A percentile compares a stretch with the other conserved stretches of the same genome.
Conservation (phyloP, 1,140 invertebrate genomes). For the Heliconius congener region DNA sequence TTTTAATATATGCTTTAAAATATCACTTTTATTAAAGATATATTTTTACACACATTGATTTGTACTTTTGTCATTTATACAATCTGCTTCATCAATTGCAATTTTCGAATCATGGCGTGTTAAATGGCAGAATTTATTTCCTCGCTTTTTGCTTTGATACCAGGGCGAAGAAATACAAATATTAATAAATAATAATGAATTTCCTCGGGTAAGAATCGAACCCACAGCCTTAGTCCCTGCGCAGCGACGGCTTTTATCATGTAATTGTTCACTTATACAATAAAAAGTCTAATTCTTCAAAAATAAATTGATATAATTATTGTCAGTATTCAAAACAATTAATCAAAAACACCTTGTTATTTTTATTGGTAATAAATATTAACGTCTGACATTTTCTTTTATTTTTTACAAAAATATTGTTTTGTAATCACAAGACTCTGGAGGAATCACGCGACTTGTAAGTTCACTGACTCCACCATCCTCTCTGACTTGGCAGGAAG, state of each 20-base stretch:
- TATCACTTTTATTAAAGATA: neutral
- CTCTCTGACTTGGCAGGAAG: slow-evolving; percentile 71
- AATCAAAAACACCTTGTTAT: no score
- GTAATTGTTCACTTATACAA: neutral
- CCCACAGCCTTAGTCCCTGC: no score
- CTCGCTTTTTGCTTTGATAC: no score
- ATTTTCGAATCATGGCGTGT: neutral
- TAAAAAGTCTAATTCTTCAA: neutral
- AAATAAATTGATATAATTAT: no score
- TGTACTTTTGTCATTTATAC: neutral
- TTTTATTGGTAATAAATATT: neutral
- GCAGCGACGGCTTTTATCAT: no score
- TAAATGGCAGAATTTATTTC: no score
- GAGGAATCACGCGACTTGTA: slow-evolving; percentile 69
- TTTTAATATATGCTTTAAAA: neutral
- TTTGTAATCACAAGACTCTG: slow-evolving; percentile 71
- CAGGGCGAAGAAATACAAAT: no score
- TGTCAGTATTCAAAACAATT: no score
- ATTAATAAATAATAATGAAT: no score
- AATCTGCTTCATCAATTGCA: neutral
- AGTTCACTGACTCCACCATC: slow-evolving; percentile 77
- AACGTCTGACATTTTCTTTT: neutral
- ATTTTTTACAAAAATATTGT: slow-evolving; percentile 45
- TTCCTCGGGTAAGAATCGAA: no score
- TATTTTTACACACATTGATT: neutral